Conservation (phyloP, 2,113 vertebrate genomes). For the Corvus cornix region DNA sequence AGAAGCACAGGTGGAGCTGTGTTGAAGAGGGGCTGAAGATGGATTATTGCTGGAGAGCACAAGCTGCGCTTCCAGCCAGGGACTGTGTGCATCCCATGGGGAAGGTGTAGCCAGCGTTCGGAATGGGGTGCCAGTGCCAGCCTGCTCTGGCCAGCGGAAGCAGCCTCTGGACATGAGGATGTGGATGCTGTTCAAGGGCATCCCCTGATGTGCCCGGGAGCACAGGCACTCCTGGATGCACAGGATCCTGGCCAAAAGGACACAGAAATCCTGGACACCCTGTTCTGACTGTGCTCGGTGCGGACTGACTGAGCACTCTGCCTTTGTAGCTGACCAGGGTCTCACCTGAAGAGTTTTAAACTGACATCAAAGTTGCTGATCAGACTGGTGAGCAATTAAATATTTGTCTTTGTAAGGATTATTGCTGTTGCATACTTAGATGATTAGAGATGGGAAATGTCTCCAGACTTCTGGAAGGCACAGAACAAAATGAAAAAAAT, state of each 20-base stretch:
- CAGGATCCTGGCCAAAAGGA: background rate
- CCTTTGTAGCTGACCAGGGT: background rate
- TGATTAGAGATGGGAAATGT: background rate
- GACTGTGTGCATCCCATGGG: fast-evolving
- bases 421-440: background rate
- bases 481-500: background rate
- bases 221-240: background rate
- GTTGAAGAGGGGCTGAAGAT: background rate
- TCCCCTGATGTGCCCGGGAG: background rate
- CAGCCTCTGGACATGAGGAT: background rate
- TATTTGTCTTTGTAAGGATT: background rate
- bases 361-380: background rate
- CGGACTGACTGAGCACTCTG: background rate
- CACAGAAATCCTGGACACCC: background rate
- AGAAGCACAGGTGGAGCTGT: background rate
- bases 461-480: background rate
- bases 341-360: background rate
- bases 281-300: fast-evolving
- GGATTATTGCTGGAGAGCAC: background rate
- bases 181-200: background rate
- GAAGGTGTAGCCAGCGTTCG: fast-evolving
- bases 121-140: background rate
- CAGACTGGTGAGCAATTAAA: background rate
- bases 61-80: fast-evolving
- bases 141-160: background rate